Conservation (phyloP, 2,797 vertebrate genomes). For the Bufotes viridis region DNA sequence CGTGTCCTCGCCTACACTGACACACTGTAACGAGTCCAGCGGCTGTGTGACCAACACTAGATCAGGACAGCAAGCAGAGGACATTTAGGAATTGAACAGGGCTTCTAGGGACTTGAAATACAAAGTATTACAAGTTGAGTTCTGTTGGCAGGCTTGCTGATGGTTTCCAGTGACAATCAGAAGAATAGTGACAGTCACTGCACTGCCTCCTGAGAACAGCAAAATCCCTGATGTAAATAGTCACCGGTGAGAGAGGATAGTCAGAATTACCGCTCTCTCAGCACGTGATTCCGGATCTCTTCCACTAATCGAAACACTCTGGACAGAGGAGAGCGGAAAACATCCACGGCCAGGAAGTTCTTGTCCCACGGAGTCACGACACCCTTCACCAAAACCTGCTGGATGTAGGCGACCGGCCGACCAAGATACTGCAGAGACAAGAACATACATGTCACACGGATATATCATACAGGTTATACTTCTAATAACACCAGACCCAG, state of each 20-base stretch:
- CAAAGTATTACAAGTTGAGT: too few relatives aligned
- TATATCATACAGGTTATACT: too few relatives aligned
- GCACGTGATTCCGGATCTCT: conserved; percentile 91
- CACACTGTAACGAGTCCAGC: not conserved
- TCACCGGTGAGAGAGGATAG: not conserved
- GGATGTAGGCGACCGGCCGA: conserved; percentile 93
- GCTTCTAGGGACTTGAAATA: too few relatives aligned
- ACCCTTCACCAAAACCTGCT: conserved; percentile 95
- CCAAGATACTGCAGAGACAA: conserved; percentile 82
- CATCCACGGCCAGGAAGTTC: conserved; percentile 89
- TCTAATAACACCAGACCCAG: too few relatives aligned
- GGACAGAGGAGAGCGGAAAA: conserved; percentile 89
- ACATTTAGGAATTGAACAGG: too few relatives aligned
- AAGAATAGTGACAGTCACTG: too few relatives aligned
- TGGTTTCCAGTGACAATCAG: too few relatives aligned
- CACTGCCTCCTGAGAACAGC: too few relatives aligned
- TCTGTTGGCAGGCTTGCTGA: too few relatives aligned
- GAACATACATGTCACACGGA: too few relatives aligned
- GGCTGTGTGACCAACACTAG: too few relatives aligned
- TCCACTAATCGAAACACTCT: conserved; percentile 91
- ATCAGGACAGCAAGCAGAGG: too few relatives aligned
- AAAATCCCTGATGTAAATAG: not conserved
- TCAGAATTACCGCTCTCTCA: conserved; percentile 83
- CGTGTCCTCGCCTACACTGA: not conserved
- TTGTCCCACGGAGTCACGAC: conserved; percentile 94